Percentiles rank a stretch among this genome's conserved stretches.
These are phyloP conservation scores for Calephelis perditalis DNA, from an alignment of 2,888 invertebrate species.

Conservation along the genomic window DNA sequence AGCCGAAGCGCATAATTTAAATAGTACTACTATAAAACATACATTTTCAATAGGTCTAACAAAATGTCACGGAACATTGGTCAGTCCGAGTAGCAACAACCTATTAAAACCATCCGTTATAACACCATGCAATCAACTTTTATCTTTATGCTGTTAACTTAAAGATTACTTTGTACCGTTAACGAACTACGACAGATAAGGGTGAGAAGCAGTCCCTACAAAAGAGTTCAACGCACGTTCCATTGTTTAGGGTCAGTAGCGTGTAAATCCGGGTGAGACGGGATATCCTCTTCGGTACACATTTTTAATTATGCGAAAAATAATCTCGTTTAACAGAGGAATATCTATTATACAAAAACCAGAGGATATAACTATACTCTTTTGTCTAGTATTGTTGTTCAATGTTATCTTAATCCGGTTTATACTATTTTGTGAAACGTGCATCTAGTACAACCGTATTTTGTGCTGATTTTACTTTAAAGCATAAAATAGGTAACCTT, in stretches of 20 bases:
- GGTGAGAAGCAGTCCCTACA: conserved; percentile 52
- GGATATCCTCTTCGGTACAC: conserved; percentile 34
- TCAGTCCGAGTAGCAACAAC: neutral
- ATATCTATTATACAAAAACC: no score
- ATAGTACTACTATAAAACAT: no score
- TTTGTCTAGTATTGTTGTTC: no score
- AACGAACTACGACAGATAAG: conserved; percentile 17
- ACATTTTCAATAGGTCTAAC: neutral
- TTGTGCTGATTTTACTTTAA: no score
- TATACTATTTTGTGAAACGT: no score
- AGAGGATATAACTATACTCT: no score
- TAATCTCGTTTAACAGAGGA: neutral
- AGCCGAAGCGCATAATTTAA: no score
- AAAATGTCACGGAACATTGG: conserved; percentile 9
- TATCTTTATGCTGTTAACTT: conserved; percentile 28
- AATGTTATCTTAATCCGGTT: no score
- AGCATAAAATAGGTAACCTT: no score
- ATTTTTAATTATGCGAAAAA: conserved; percentile 15
- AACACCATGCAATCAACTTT: neutral
- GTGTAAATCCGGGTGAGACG: conserved; percentile 48
- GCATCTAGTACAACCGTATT: no score
- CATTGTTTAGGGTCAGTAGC: conserved; percentile 56
- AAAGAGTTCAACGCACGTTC: conserved; percentile 76
- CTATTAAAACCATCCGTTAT: conserved; percentile 8
- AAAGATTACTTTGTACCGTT: conserved; percentile 36